A percentile compares a stretch with the other conserved stretches of the same genome.
phyloP scores from a whole-genome alignment of 2,797 vertebrate genomes.

The Chromis chromis region DNA sequence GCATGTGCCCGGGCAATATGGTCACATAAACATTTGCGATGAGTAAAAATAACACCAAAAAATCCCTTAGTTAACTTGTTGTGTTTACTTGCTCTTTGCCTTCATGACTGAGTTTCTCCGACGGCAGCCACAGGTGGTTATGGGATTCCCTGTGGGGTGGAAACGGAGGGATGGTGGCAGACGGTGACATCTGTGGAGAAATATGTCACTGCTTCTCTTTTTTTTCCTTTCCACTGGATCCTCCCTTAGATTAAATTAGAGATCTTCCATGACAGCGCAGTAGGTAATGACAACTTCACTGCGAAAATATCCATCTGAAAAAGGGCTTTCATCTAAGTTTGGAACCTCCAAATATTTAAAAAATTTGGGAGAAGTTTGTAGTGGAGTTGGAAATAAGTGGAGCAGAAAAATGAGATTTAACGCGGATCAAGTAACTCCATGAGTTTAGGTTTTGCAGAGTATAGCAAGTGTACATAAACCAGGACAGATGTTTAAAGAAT shows the following conservation, averaged over 20 bases:
- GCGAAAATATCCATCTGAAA: slow-evolving; percentile 37
- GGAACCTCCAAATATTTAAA: slow-evolving; percentile 18
- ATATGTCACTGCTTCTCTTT: slow-evolving; percentile 48
- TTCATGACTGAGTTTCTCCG: slow-evolving; percentile 65
- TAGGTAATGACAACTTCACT: slow-evolving; percentile 45
- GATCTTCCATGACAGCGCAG: slow-evolving; percentile 46
- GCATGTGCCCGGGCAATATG: slow-evolving; percentile 51
- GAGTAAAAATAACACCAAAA: slow-evolving; percentile 74
- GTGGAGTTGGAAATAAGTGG: slow-evolving; percentile 31
- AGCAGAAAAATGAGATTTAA: slow-evolving; percentile 43
- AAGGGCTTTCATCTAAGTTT: slow-evolving; percentile 31
- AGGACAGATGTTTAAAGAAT: slow-evolving; percentile 67
- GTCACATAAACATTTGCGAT: slow-evolving; percentile 66
- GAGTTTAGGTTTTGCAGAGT: slow-evolving; percentile 16
- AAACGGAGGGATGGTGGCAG: slow-evolving; percentile 37
- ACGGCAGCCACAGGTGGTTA: slow-evolving; percentile 66
- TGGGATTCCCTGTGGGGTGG: slow-evolving; percentile 59
- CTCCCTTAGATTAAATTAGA: slow-evolving; percentile 51
- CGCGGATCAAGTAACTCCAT: slow-evolving; percentile 15
- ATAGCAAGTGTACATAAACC: slow-evolving; percentile 19
- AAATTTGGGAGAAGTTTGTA: slow-evolving; percentile 13
- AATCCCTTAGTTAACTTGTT: slow-evolving; percentile 64
- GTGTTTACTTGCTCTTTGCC: slow-evolving; percentile 61
- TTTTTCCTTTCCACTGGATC: slow-evolving; percentile 40
- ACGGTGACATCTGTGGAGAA: slow-evolving; percentile 61